These are phyloP conservation scores for Caenorhabditis zanzibari DNA, from an alignment of 2,888 invertebrate genomes.

Conservation along the genomic window DNA sequence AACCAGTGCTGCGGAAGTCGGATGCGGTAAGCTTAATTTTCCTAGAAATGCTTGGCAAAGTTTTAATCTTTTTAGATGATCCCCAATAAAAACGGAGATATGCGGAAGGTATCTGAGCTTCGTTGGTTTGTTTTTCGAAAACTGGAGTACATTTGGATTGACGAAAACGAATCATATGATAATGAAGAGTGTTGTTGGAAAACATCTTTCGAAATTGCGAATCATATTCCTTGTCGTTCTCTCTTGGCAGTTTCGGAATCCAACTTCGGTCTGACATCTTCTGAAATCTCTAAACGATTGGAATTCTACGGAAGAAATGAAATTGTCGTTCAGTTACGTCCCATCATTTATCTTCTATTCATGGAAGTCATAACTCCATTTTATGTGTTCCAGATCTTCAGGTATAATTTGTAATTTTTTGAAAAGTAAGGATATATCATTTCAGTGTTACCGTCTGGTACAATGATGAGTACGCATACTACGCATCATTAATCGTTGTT, in stretches of 20 bases:
- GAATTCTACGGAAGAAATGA: constrained; percentile 85
- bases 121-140: constrained; percentile 81
- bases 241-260: constrained; percentile 34
- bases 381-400: constrained; percentile 86
- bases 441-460: constrained; percentile 88
- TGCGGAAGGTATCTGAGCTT: constrained; percentile 66
- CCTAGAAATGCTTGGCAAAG: not conserved
- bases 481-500: constrained; percentile 91
- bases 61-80: constrained; percentile 43
- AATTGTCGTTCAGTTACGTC: constrained; percentile 85
- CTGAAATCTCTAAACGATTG: constrained; percentile 72
- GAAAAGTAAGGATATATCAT: not conserved
- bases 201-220: constrained; percentile 42
- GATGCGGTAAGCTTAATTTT: constrained; percentile 31
- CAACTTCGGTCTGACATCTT: constrained; percentile 22
- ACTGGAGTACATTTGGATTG: constrained; percentile 79
- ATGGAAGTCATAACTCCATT: constrained; percentile 86
- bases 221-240: constrained; percentile 40
- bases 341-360: constrained; percentile 85
- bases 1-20: constrained; percentile 40
- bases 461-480: constrained; percentile 91
- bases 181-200: constrained; percentile 13
- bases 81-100: constrained; percentile 60
- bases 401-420: constrained; percentile 71
- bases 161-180: constrained; percentile 4